These are phyloP conservation scores for Syrrhaptes paradoxus DNA, from an alignment of 2,113 vertebrate genomes.

Conservation along the genomic window DNA sequence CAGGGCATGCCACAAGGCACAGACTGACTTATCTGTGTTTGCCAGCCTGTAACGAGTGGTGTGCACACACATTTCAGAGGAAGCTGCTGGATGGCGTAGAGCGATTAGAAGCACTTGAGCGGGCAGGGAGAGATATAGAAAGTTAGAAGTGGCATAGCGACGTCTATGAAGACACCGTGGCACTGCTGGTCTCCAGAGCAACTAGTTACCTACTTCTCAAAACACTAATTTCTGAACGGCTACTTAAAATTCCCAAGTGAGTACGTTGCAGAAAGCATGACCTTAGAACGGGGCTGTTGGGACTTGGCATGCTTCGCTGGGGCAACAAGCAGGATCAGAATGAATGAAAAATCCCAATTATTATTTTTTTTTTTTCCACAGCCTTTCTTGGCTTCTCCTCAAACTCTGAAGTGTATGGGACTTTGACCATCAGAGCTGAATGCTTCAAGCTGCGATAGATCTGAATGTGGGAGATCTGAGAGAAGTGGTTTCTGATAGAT, in stretches of 20 bases:
- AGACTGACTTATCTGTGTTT: neutral
- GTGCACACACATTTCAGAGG: neutral
- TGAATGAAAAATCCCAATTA: neutral
- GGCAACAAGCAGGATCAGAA: neutral
- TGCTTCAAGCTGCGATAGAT: neutral
- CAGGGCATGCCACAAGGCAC: neutral
- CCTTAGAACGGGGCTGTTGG: neutral
- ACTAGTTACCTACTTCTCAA: neutral
- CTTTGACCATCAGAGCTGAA: neutral
- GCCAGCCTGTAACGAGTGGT: neutral
- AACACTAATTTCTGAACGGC: neutral
- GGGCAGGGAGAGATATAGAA: neutral
- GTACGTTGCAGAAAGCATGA: neutral
- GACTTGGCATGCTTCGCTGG: neutral
- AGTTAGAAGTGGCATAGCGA: neutral
- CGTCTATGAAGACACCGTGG: neutral
- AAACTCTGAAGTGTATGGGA: neutral
- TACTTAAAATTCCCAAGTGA: neutral
- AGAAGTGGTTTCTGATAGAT: neutral
- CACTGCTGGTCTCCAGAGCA: neutral
- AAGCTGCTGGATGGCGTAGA: neutral
- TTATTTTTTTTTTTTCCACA: neutral
- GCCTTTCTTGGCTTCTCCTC: neutral
- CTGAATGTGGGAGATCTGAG: neutral
- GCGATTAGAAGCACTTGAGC: neutral